Conservation (phyloP, 2,113 vertebrate genomes). For the Danio rerio region DNA sequence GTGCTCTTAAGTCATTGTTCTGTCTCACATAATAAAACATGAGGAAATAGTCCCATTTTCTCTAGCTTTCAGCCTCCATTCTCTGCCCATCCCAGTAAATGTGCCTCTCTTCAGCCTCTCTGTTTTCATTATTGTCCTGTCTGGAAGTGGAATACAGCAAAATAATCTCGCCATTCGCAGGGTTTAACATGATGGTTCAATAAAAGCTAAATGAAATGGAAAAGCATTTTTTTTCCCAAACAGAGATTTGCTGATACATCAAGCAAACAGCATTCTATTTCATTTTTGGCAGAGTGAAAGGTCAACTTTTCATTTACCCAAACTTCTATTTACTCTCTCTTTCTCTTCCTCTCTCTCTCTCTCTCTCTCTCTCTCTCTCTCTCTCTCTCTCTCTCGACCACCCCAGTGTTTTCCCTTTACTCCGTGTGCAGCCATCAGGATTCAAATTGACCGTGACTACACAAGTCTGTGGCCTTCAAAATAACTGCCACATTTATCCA, state of each 20-base stretch:
- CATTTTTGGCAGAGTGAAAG: constrained; percentile 18
- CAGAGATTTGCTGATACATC: constrained; percentile 18
- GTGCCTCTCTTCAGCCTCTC: constrained; percentile 2
- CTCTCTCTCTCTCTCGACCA: constrained; percentile 24
- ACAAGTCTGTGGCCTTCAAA: constrained; percentile 3
- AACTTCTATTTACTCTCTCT: constrained; percentile 8
- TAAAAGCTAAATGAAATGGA: constrained; percentile 44
- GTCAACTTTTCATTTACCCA: constrained; percentile 18
- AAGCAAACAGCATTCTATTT: constrained; percentile 33
- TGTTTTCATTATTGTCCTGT: constrained; percentile 37
- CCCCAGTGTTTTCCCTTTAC: neutral
- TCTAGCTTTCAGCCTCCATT: neutral
- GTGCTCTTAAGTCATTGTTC: neutral
- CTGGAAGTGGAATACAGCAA: constrained; percentile 22
- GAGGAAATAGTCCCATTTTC: neutral
- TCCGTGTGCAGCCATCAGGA: constrained; percentile 30
- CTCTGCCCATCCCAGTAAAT: neutral
- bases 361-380: constrained; percentile 22
- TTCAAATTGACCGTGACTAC: constrained; percentile 16
- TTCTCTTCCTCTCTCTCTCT: constrained; percentile 25
- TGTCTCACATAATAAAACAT: neutral
- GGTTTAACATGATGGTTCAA: constrained; percentile 31
- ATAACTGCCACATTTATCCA: constrained; percentile 8
- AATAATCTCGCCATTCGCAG: constrained; percentile 23
- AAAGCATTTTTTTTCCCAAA: neutral